Evolutionary conservation across 2,888 invertebrate genomes (phyloP).

Genomic region (Scaptomyza caliginosa): DNA sequence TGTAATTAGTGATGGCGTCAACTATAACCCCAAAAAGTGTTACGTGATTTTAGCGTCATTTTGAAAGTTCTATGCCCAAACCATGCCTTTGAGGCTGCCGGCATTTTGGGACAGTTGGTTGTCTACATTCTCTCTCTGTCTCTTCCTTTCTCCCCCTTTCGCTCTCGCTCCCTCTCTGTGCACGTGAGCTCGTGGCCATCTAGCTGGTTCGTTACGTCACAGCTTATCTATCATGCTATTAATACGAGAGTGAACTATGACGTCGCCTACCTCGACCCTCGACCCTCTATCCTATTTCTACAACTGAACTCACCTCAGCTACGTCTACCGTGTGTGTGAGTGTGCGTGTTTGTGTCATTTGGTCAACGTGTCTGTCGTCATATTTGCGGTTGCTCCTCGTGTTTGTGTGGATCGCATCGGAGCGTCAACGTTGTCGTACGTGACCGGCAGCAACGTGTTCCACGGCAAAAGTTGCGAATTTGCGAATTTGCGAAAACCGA

Average conservation of each 20-base stretch:
- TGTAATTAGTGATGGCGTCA: constrained; percentile 27
- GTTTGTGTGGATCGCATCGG: constrained; percentile 8
- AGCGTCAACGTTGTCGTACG: constrained; percentile 25
- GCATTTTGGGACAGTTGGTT: constrained; percentile 1
- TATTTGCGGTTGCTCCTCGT: constrained; percentile 41
- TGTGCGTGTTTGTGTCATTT: constrained; percentile 58
- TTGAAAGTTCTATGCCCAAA: background rate
- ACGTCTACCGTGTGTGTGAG: constrained; percentile 9
- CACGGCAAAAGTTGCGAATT: constrained; percentile 38
- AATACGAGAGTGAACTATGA: constrained; percentile 35
- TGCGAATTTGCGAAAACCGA: constrained; percentile 32
- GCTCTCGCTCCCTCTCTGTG: background rate
- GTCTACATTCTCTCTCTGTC: background rate
- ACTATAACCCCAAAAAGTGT: background rate
- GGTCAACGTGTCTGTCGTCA: constrained; percentile 57
- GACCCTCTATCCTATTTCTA: background rate
- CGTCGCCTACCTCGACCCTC: constrained; percentile 15
- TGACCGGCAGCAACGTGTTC: constrained; percentile 49
- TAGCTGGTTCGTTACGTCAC: constrained; percentile 47
- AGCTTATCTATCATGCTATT: constrained; percentile 38
- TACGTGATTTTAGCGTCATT: constrained; percentile 21
- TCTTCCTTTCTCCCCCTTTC: background rate
- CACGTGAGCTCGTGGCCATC: constrained; percentile 44
- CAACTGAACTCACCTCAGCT: background rate
- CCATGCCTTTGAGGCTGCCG: constrained; percentile 24